Conservation (phyloP, 2,888 invertebrate genomes). For the Eupelmus urozonus region DNA sequence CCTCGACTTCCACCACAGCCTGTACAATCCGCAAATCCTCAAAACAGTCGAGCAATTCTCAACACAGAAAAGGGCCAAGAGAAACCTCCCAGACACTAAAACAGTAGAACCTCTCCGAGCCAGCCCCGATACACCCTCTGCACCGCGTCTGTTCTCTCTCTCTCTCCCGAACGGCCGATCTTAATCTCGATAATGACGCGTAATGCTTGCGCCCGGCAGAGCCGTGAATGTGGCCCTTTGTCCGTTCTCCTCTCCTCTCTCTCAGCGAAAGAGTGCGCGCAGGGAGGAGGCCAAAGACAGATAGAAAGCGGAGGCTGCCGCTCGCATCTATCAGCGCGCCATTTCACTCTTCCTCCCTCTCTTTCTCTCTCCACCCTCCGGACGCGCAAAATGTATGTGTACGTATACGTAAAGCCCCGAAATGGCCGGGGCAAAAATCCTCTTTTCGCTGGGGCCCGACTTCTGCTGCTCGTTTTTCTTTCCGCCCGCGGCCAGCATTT, state of each 20-base stretch:
- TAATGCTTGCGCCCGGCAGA: conserved; percentile 71
- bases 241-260: conserved; percentile 47
- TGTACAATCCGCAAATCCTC: not conserved
- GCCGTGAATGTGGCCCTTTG: conserved; percentile 71
- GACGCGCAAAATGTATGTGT: not conserved
- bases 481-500: not conserved
- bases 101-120: not conserved
- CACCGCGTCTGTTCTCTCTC: conserved; percentile 39
- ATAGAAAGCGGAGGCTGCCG: conserved; percentile 13
- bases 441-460: conserved; percentile 16
- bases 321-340: conserved; percentile 36
- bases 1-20: not conserved
- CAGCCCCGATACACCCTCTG: conserved; percentile 53
- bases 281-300: not conserved
- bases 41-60: too few relatives aligned
- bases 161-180: conserved; percentile 71
- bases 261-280: conserved; percentile 18
- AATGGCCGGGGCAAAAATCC: conserved; percentile 35
- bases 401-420: conserved; percentile 14
- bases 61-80: too few relatives aligned
- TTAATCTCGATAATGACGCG: conserved; percentile 78
- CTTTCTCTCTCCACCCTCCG: not conserved
- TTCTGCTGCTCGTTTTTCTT: conserved; percentile 36
- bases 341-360: conserved; percentile 6
- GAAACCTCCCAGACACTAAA: too few relatives aligned